phyloP scores from a whole-genome alignment of 2,113 vertebrate species.

The Platysternon megacephalum region DNA sequence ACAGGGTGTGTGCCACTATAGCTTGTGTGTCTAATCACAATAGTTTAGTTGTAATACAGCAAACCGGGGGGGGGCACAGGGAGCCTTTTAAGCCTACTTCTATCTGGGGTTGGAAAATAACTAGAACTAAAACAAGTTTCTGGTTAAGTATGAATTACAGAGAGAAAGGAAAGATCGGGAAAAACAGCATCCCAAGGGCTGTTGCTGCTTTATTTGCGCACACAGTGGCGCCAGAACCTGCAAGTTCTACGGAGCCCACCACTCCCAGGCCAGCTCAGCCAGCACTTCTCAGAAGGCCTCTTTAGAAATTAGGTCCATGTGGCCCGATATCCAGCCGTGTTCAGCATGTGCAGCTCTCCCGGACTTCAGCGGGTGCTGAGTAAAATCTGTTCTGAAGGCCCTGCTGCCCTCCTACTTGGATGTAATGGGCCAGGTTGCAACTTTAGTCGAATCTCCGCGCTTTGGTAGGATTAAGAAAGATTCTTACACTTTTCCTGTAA shows the following conservation, averaged over 20 bases:
- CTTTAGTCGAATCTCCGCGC: background rate
- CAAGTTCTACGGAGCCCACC: background rate
- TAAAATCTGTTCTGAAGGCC: background rate
- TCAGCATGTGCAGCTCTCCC: background rate
- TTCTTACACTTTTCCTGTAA: background rate
- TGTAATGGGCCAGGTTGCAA: background rate
- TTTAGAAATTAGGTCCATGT: fast-evolving
- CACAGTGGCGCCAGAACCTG: background rate
- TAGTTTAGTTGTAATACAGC: background rate
- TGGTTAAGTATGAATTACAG: background rate
- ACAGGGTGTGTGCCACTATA: background rate
- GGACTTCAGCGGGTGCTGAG: background rate
- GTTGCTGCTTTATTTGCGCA: background rate
- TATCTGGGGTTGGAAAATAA: background rate
- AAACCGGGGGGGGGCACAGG: background rate
- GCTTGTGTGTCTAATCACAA: background rate
- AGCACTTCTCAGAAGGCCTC: background rate
- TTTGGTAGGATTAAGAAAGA: background rate
- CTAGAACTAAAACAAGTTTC: background rate
- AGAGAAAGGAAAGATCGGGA: background rate
- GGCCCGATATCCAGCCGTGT: background rate
- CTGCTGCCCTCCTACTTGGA: no score
- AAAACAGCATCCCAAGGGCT: background rate
- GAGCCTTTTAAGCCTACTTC: background rate
- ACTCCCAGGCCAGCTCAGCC: no score